Evolutionary conservation across 2,797 vertebrate genomes (phyloP).

Genomic region (Carapus acus): DNA sequence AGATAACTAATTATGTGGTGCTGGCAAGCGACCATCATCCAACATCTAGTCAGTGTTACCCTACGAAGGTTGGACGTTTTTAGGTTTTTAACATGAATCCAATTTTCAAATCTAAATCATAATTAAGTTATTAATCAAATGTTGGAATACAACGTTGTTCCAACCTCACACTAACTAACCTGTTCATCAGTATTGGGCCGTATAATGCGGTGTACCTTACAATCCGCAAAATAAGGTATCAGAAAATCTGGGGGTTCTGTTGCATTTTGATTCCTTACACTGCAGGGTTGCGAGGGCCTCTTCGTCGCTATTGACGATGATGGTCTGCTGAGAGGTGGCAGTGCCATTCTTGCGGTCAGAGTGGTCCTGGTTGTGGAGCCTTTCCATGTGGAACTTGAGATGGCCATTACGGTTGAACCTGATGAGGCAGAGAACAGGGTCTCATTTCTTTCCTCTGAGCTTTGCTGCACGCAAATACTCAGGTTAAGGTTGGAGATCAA

Average conservation of each 20-base stretch:
- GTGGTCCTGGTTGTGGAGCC: conserved; percentile 84
- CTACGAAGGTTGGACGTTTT: too few species aligned
- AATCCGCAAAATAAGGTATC: too few species aligned
- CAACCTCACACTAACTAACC: too few species aligned
- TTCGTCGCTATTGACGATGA: conserved; percentile 87
- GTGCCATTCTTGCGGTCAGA: conserved; percentile 52
- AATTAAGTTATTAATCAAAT: too few species aligned
- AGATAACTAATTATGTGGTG: too few species aligned
- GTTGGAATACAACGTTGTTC: too few species aligned
- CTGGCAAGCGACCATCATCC: too few species aligned
- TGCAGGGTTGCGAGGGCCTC: conserved; percentile 87
- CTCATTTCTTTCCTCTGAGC: background rate
- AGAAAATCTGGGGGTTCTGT: background rate
- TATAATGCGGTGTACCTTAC: too few species aligned
- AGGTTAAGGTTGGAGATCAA: background rate
- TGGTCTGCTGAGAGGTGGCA: conserved; percentile 75
- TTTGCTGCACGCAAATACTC: background rate
- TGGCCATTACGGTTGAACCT: conserved; percentile 98
- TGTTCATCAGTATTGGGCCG: too few species aligned
- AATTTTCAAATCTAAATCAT: too few species aligned
- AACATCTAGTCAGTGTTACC: too few species aligned
- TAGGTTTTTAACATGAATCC: too few species aligned
- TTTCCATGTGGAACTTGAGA: conserved; percentile 95
- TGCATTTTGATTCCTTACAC: conserved; percentile 68
- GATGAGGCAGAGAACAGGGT: background rate